Evolutionary conservation across 2,888 invertebrate species (phyloP), one percentile per base, ranked within the genome.

Genomic region (Lepidochitona cinerea): DNA sequence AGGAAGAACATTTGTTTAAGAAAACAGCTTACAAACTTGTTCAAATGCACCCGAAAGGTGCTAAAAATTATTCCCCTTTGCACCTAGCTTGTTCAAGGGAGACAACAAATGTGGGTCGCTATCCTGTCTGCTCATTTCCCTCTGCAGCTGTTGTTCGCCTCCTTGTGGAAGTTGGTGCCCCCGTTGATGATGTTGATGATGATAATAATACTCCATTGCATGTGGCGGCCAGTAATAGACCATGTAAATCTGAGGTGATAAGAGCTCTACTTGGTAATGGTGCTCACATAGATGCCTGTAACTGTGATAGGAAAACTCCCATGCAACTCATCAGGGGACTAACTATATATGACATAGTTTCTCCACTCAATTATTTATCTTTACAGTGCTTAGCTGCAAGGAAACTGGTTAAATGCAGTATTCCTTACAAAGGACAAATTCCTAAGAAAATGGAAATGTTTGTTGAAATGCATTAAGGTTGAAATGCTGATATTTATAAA

Each of bases 191-290:
- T 0, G 91, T 93, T 1, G 97, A 98, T 91, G 94, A 94, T 70
- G 94, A 94, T 73, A 96, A 96, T 29, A 96, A 97, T 91, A 96
- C 96, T 29, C 95, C 97, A 14, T 93, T 98, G 68, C 97, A 97
- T 89, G 92, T 97, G 75, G 94, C 95, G 0, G 96, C 95, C 77
- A 85, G 85, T 59, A 93, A 94, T 90, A 94, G 94, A 74, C 95
- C 95, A 0, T 95, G 94, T 84, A 94, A 95, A 0, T 92, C 93
- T 1, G 93, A 93, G 59, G 93, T 97, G 54, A 94, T 96, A 0
- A 93, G 93, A 81, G 93, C 93, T 9, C 92, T 98, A 6, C 92
- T 98, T 0, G 92, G 94, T 5, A 93, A 94, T 87, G 97, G 97
- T 74, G 96, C 96, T 0, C 96, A 97, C 91, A 92, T 96, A 76